Evolutionary conservation across 2,888 invertebrate species (phyloP).

Genomic region (Melikaiella ostensackeni): DNA sequence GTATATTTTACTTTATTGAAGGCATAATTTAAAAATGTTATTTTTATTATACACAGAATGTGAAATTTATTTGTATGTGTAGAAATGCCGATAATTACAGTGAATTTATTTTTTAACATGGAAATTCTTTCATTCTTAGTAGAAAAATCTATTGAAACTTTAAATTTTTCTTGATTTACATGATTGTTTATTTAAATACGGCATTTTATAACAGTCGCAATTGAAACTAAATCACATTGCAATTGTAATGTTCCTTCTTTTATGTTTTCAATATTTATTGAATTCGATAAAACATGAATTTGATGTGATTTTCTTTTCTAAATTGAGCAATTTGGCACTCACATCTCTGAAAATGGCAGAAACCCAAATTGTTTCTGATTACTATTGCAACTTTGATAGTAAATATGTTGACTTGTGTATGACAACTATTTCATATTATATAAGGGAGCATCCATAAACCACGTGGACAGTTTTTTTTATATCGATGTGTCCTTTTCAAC

Average conservation of each 20-base stretch:
- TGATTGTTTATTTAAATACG: too few species aligned
- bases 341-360: conserved; percentile 18
- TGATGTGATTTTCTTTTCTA: conserved; percentile 7
- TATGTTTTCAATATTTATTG: not conserved
- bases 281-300: not conserved
- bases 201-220: too few species aligned
- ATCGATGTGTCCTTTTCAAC: too few species aligned
- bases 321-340: conserved; percentile 28
- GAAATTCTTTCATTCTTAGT: too few species aligned
- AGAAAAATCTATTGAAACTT: too few species aligned
- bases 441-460: too few species aligned
- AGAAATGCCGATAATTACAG: not conserved
- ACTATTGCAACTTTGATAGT: not conserved
- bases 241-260: not conserved
- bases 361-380: conserved; percentile 29
- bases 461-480: too few species aligned
- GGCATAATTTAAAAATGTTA: too few species aligned
- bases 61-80: not conserved
- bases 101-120: not conserved
- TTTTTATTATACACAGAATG: too few species aligned
- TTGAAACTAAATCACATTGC: too few species aligned
- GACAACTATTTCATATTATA: not conserved
- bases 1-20: too few species aligned
- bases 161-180: not conserved
- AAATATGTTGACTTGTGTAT: not conserved